These are phyloP conservation scores for Leptoclinus maculatus DNA, from an alignment of 2,797 vertebrate species.

Conservation along the genomic window DNA sequence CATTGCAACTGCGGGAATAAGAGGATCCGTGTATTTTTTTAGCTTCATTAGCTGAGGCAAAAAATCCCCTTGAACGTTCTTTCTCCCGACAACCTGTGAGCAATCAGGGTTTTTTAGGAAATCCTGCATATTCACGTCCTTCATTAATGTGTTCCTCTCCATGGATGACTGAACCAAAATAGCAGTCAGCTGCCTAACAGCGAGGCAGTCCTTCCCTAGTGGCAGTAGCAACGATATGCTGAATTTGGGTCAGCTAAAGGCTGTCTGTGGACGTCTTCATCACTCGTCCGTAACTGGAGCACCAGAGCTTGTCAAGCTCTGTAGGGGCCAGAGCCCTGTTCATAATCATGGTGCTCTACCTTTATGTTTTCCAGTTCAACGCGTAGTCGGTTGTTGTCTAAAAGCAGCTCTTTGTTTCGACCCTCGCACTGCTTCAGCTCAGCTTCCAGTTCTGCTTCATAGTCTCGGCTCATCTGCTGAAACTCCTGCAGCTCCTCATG, in stretches of 20 bases:
- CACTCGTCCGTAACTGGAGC: conserved; percentile 15
- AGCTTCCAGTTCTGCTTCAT: conserved; percentile 94
- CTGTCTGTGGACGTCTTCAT: background rate
- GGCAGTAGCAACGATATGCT: conserved; percentile 39
- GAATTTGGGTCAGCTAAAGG: conserved; percentile 2
- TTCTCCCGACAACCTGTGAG: conserved; percentile 20
- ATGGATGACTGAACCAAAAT: conserved; percentile 58
- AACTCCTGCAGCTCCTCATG: conserved; percentile 95
- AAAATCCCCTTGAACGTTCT: background rate
- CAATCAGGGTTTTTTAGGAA: conserved; percentile 40
- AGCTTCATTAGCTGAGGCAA: background rate
- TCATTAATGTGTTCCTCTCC: conserved; percentile 44
- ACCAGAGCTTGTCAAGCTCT: background rate
- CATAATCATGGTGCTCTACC: conserved; percentile 77
- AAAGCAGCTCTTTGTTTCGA: conserved; percentile 92
- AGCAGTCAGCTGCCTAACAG: conserved; percentile 68
- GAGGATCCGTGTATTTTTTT: background rate
- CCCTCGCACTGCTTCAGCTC: conserved; percentile 94
- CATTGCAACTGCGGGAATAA: background rate
- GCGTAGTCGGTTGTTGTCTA: conserved; percentile 89
- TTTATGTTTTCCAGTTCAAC: conserved; percentile 92
- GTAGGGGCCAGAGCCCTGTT: background rate
- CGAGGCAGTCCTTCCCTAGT: conserved; percentile 11
- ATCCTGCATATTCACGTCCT: conserved; percentile 39
- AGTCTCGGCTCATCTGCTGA: conserved; percentile 97